Conservation (phyloP, 2,797 vertebrate genomes). For the Hyperoplus lanceolatus region DNA sequence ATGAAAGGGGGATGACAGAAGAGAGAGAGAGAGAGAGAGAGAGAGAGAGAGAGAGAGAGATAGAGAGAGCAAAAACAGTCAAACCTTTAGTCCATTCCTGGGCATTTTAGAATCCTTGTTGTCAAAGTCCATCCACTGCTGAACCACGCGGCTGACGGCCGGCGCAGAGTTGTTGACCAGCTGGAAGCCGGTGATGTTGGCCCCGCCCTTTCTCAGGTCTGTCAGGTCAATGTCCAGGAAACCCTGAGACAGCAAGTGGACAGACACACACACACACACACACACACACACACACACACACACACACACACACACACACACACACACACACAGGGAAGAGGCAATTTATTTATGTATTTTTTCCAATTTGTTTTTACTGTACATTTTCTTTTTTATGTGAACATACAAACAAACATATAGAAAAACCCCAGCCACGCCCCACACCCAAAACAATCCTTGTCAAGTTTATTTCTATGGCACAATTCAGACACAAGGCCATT, state of each 20-base stretch:
- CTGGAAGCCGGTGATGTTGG: conserved; percentile 98
- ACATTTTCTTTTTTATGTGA: no score
- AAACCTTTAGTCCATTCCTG: conserved; percentile 94
- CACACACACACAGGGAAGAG: no score
- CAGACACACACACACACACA: background rate
- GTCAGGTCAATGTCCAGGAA: conserved; percentile 97
- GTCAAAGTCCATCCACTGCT: conserved; percentile 96
- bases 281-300: background rate
- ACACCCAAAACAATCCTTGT: no score
- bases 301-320: background rate
- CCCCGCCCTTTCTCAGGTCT: conserved; percentile 95
- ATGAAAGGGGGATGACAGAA: background rate
- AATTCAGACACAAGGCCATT: no score
- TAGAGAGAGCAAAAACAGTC: background rate
- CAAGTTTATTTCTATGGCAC: no score
- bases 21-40: background rate
- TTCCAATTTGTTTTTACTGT: no score
- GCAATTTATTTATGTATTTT: no score
- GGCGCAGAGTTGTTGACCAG: conserved; percentile 94
- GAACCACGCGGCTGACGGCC: conserved; percentile 90
- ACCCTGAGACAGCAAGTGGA: conserved; percentile 84
- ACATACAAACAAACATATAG: no score
- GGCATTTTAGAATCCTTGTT: conserved; percentile 93
- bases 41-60: background rate
- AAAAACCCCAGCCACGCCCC: no score